Evolutionary conservation across 2,113 vertebrate species (phyloP).

Genomic region (Pungitius pungitius): DNA sequence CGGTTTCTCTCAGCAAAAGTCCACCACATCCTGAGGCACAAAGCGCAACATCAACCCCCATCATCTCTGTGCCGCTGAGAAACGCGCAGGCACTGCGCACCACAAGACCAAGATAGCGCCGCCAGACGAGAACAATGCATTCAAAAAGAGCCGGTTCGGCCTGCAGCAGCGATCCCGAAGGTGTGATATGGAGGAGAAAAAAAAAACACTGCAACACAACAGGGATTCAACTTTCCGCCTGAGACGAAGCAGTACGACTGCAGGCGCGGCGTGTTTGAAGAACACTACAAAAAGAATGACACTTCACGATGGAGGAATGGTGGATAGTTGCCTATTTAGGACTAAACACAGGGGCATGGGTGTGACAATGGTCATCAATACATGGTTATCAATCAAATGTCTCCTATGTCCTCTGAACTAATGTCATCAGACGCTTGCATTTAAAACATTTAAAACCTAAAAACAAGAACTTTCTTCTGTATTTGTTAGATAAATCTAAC

Average conservation of each 20-base stretch:
- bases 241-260: background rate
- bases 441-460: background rate
- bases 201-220: background rate
- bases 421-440: background rate
- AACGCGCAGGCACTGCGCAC: background rate
- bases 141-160: background rate
- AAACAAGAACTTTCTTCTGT: background rate
- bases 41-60: background rate
- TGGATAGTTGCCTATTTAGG: background rate
- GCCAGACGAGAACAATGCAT: background rate
- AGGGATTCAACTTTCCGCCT: background rate
- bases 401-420: background rate
- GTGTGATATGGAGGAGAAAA: background rate
- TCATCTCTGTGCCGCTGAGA: background rate
- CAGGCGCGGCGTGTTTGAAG: background rate
- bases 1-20: background rate
- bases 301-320: background rate
- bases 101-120: conserved; percentile 13
- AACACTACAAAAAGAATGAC: background rate
- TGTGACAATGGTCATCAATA: too few relatives aligned
- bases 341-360: background rate
- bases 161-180: background rate
- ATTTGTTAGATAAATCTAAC: background rate
- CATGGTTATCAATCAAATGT: background rate
- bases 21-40: conserved; percentile 61